Evolutionary conservation across 2,797 vertebrate species (phyloP).

Genomic region (Phrynocephalus guinanensis): DNA sequence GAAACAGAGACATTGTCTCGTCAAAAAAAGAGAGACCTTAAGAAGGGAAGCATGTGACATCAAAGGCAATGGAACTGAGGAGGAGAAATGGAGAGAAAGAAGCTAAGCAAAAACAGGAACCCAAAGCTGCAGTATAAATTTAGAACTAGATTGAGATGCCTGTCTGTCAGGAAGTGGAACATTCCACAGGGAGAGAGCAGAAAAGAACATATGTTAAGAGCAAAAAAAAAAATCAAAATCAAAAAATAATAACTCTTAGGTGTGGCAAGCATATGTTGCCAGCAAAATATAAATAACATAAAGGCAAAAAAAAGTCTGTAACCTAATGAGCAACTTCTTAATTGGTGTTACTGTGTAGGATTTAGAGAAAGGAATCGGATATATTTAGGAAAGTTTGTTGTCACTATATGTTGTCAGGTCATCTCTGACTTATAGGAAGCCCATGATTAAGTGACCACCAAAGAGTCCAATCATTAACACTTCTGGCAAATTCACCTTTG

Average conservation of each 20-base stretch:
- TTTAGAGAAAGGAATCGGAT: neutral
- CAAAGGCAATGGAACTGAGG: neutral
- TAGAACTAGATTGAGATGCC: neutral
- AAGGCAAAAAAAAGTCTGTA: neutral
- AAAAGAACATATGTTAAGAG: neutral
- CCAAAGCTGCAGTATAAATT: neutral
- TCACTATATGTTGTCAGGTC: too few relatives aligned
- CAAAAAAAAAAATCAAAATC: neutral
- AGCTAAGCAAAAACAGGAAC: neutral
- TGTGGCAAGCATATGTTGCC: neutral
- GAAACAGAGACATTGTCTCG: too few relatives aligned
- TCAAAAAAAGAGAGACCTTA: neutral
- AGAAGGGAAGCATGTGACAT: neutral
- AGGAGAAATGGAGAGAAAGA: neutral
- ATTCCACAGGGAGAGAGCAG: neutral
- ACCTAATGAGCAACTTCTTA: neutral
- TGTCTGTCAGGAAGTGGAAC: neutral
- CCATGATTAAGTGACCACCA: too few relatives aligned
- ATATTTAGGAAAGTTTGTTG: neutral
- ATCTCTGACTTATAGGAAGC: too few relatives aligned
- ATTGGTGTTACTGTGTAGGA: neutral
- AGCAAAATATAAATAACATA: neutral
- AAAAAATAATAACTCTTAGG: too few relatives aligned
- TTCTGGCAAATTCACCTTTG: too few relatives aligned
- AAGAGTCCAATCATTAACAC: too few relatives aligned